Conservation (phyloP, 2,888 invertebrate species). For the Apodemia duryi region DNA sequence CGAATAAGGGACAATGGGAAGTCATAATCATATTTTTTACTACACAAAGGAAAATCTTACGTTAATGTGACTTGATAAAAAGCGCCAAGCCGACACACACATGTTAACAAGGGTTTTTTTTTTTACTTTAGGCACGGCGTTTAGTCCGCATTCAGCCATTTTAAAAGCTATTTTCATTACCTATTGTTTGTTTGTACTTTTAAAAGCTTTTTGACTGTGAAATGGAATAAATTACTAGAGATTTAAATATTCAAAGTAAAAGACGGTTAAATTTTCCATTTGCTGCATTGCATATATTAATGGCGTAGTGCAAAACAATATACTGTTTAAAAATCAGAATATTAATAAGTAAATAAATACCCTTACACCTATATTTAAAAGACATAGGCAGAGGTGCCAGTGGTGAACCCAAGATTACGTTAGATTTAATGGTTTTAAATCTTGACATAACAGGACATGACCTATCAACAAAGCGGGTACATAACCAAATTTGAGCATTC, state of each 20-base stretch:
- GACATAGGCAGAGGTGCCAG: too few species aligned
- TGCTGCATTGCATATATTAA: too few species aligned
- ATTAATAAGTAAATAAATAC: too few species aligned
- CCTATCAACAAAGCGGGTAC: too few species aligned
- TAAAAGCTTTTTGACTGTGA: slow-evolving; percentile 17
- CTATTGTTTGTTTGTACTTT: slow-evolving; percentile 27
- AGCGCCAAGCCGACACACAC: slow-evolving; percentile 58
- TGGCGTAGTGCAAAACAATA: too few species aligned
- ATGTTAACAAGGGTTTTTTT: slow-evolving; percentile 45
- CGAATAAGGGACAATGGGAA: slow-evolving; percentile 70
- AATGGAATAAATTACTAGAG: neutral
- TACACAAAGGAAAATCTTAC: slow-evolving; percentile 68
- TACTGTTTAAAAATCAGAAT: too few species aligned
- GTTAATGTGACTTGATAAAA: slow-evolving; percentile 68
- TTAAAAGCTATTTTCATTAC: slow-evolving; percentile 28
- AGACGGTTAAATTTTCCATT: neutral
- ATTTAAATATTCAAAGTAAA: slow-evolving; percentile 11
- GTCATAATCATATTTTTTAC: slow-evolving; percentile 75
- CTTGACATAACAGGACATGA: too few species aligned
- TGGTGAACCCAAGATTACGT: too few species aligned
- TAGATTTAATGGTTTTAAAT: too few species aligned
- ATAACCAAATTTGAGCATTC: too few species aligned
- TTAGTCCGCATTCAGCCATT: slow-evolving; percentile 27
- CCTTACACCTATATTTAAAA: too few species aligned
- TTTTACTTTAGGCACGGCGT: slow-evolving; percentile 33